Base-by-base conservation (phyloP, 2,888 invertebrate species). In the Brachylomia viminalis region DNA sequence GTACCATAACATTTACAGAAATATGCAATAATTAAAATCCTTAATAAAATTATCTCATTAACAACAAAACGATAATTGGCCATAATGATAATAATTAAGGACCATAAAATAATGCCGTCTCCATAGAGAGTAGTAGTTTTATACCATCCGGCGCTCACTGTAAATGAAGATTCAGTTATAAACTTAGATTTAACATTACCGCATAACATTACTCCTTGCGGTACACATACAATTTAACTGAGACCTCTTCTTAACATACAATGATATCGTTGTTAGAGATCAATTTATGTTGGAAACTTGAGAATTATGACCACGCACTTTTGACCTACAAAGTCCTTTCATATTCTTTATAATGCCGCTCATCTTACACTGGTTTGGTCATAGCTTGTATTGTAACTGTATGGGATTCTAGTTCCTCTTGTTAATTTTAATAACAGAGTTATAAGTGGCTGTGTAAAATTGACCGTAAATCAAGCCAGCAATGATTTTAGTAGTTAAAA, bases 121-220 rank as follows among this genome's bases (percentile, higher is more conserved):
- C 87, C 79, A 87, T 75, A 72, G 75, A 71, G 65, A 82, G 82
- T 72, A 78, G 75, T 38, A n/a, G 66, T 77, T 85, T 88, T 91
- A 88, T 84, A 80, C 83, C 87, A 89, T 91, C 90, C 86, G 84
- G 83, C 79, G 77, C 77, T 82, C 86, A 83, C 88, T 87, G 89
- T 91, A 91, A 92, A 92, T 90, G 90, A 92, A 92, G 91, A 92
- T 91, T 92, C 93, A 92, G 92, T 92, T 93, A 93, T 94, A 94
- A 93, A 92, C 92, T 91, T 86, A 91, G 91, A 92, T 92, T 92
- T 91, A 93, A 92, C 90, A 90, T 92, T 92, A 92, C 92, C 90
- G 90, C 91, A 92, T 92, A 92, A 91, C 92, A 93, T 92, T 91
- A 92, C 91, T 92, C 91, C 92, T 94, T 94, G 92, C 93, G 92